These are phyloP conservation scores for Mesoclemmys tuberculata DNA, from an alignment of 2,113 vertebrate species.

Conservation along the genomic window DNA sequence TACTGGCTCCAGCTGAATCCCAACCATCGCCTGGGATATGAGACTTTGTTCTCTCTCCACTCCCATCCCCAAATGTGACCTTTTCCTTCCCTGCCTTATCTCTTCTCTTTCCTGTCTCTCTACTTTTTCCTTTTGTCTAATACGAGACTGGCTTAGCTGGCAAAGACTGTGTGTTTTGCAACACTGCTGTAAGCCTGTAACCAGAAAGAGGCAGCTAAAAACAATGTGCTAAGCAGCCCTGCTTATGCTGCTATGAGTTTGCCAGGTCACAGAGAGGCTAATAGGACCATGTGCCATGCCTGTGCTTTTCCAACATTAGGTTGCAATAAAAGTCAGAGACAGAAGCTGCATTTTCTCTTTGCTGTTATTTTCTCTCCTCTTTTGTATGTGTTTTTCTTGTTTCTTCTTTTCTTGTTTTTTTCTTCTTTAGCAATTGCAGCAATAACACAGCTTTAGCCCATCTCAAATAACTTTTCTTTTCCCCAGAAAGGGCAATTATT, in stretches of 20 bases:
- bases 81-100: neutral
- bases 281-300: neutral
- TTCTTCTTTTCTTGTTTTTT: neutral
- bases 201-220: neutral
- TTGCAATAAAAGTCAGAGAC: neutral
- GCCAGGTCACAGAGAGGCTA: neutral
- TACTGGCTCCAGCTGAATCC: neutral
- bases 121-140: neutral
- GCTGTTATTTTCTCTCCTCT: neutral
- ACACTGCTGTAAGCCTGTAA: neutral
- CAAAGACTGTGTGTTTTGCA: neutral
- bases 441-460: neutral
- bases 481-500: neutral
- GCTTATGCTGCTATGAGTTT: neutral
- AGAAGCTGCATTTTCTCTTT: neutral
- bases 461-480: neutral
- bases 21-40: neutral
- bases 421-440: neutral
- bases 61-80: neutral
- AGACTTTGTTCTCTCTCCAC: neutral
- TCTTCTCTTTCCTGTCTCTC: neutral
- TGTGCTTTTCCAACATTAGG: neutral
- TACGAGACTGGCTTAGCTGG: neutral
- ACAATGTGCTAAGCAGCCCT: neutral
- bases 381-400: neutral